Evolutionary conservation across 2,113 vertebrate genomes (phyloP).

Genomic region (Bubo blakistoni): DNA sequence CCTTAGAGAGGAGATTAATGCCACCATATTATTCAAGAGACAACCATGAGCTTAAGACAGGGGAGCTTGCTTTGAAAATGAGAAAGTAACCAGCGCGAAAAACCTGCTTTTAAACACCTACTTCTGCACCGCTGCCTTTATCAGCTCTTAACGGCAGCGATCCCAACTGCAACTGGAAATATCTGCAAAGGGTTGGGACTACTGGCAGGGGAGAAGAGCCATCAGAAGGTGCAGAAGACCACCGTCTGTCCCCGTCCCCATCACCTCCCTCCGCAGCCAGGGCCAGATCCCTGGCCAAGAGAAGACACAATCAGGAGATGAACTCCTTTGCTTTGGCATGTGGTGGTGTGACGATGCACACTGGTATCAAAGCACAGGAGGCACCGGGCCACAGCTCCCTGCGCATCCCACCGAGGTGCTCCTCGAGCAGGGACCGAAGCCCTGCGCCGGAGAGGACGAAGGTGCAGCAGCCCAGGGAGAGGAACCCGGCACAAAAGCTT

Average conservation of each 20-base stretch:
- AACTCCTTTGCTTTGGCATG: fast-evolving
- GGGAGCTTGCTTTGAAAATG: constrained; percentile 1
- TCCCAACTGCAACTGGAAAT: not conserved
- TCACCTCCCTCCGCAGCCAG: not conserved
- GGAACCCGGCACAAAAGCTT: not conserved
- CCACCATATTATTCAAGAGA: constrained; percentile 14
- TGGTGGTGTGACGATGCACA: fast-evolving
- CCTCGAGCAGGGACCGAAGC: not conserved
- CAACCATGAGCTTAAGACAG: not conserved
- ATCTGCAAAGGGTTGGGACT: not conserved
- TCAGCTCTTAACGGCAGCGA: not conserved
- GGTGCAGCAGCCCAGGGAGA: not conserved
- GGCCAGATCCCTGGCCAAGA: not conserved
- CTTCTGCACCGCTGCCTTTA: not conserved
- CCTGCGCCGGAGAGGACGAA: fast-evolving
- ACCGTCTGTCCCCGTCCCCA: not conserved
- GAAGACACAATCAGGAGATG: not conserved
- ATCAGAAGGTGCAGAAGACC: not conserved
- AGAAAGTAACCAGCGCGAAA: not conserved
- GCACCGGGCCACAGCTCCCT: not conserved
- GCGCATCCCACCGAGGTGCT: not conserved
- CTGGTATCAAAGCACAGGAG: not conserved
- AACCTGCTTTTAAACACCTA: not conserved
- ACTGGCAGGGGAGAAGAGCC: not conserved
- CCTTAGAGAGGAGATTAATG: constrained; percentile 29